phyloP scores from a whole-genome alignment of 2,113 vertebrate genomes.

The Danionella cerebrum region DNA sequence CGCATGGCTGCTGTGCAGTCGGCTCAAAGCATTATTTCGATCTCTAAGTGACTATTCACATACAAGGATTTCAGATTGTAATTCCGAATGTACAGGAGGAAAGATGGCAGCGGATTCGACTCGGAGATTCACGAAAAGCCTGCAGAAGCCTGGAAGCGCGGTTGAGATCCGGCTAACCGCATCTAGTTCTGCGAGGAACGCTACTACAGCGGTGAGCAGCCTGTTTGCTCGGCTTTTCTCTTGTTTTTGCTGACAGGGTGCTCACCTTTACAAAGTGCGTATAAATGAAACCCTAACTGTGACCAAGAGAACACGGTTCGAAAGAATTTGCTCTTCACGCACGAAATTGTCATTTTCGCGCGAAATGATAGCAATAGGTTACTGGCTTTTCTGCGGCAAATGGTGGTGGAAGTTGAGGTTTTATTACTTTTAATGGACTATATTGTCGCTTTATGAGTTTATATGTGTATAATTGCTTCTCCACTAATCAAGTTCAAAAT shows the following conservation, averaged over 20 bases:
- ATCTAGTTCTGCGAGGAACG: slow-evolving; percentile 65
- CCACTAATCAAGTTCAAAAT: not conserved
- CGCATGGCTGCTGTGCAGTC: not conserved
- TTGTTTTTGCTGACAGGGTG: not conserved
- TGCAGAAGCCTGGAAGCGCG: slow-evolving; percentile 80
- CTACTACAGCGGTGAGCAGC: slow-evolving; percentile 59
- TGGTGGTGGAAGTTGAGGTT: not conserved
- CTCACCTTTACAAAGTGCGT: not conserved
- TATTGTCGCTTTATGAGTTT: not conserved
- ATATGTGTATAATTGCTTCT: not conserved
- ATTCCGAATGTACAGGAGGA: slow-evolving; percentile 52
- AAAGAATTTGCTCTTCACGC: no score
- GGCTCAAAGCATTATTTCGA: not conserved
- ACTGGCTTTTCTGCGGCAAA: not conserved
- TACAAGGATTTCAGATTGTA: not conserved
- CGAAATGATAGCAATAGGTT: no score
- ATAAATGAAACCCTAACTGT: not conserved
- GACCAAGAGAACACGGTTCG: no score
- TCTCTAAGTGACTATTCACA: not conserved
- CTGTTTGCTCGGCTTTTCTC: not conserved
- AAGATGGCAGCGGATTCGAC: slow-evolving; percentile 71
- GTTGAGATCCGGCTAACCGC: slow-evolving; percentile 81
- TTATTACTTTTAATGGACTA: no score
- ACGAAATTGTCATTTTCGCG: no score
- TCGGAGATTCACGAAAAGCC: slow-evolving; percentile 88